Evolutionary conservation across 1,140 invertebrate genomes (phyloP), one percentile per base, ranked within the genome.

Genomic region (Drosophila willistoni): DNA sequence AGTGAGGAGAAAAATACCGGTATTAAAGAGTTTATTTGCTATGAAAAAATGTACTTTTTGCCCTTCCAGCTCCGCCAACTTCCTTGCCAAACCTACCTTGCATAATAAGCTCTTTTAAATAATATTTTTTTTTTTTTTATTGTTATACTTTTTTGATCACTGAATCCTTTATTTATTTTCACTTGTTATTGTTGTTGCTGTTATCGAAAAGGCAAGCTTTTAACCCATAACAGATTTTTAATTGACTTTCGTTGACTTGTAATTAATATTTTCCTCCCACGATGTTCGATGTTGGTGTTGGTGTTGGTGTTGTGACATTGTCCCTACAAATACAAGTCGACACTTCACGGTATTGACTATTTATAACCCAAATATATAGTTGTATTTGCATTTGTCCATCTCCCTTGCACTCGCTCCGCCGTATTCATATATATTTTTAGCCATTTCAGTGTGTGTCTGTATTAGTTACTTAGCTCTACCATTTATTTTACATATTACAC

Each of bases 171-270:
- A n/a, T 42, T 42, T 42, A n/a, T 42, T 42, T 14, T 42, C 41
- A 14, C 1, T 33, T 57, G 25, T 57, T 57, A 39, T 39, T n/a
- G 13, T 57, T 57, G 25, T 57, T 57, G 9, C 3, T 36, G 34
- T 36, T 33, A 57, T 57, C 55, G 9, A 57, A 19, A 51, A 19
- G 17, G 44, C 19, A 51, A 51, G 17, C 44, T 22, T 51, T 57
- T 57, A 57, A 57, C 55, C 59, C 42, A 44, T 22, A 39, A 44
- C 41, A 63, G 13, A 44, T 25, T 42, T 63, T 63, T 63, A 63
- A 63, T 63, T 63, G 61, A 63, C 61, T 44, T 25, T 25, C 41
- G 29, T 63, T 63, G 61, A 47, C 61, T 47, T 63, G 17, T 63
- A 63, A 63, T 63, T 63, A 63, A 63, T 63, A 63, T 63, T 63